Base-by-base conservation (phyloP, 2,888 invertebrate species). In the Netelia fuscicornis region DNA sequence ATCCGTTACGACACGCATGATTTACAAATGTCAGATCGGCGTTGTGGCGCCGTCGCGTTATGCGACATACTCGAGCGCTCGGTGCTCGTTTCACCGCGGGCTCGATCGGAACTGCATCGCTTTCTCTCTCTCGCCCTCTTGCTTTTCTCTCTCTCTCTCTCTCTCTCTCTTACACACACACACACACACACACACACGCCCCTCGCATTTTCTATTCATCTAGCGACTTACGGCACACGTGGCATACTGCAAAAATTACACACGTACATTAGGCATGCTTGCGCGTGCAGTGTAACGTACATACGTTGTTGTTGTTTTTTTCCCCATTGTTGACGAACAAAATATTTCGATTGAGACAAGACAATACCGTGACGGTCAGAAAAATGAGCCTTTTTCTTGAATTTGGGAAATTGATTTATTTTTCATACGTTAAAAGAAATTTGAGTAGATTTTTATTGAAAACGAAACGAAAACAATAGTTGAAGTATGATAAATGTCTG, bases 21-120 rank as follows among this genome's bases (percentile, higher is more conserved):
- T 89, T 90, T 87, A 88, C 88, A 89, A 89, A 89, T 88, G 87
- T 87, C 86, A 87, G 88, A 89, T 88, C 87, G 87, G 87, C 88
- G 86, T 76, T 83, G 83, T 86, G 79, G 83, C 84, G 86, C 86
- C 84, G 83, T 77, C 81, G 84, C 77, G 85, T 86, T 37, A 86
- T 83, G 83, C 79, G 81, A 81, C 79, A 79, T 58, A 72, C 78
- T 48, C 48, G 48, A 10, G 48, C 3, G 10, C 48, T 48, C 48
- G 48, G 2, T 48, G 10, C 48, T 48, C 13, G 13, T 48, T 13
- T 13, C 3, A 20, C 68, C 68, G 68, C 72, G 60, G 52, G 54
- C 6, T 1, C 72, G 65, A 83, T 83, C 83, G 68, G 65, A 65
- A 74, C 72, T 74, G 48, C 52, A 64, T 76, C 52, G 62, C 64